Evolutionary conservation across 2,888 invertebrate genomes (phyloP), one percentile per base, ranked within the genome.

Genomic region (Galeruca laticollis): DNA sequence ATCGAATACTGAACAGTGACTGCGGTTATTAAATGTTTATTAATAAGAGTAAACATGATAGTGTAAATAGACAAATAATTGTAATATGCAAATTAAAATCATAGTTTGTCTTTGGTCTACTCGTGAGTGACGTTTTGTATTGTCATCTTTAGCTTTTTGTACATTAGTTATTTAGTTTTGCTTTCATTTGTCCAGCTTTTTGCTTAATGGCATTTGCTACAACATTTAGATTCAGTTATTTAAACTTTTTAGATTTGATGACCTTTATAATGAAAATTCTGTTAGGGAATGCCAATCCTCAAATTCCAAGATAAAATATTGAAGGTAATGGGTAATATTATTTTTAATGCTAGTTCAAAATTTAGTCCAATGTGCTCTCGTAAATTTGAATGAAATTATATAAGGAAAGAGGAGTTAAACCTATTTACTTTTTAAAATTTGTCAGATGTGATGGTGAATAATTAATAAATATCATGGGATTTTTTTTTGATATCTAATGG

Each of bases 201-300:
- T 40, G n/a, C n/a, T 40, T n/a, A 40, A n/a, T 13, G n/a, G n/a
- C n/a, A n/a, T n/a, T 40, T 40, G 2, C 6, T 40, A n/a, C n/a
- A 40, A n/a, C n/a, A 40, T 40, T 40, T 40, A 40, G 40, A n/a
- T 40, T 40, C n/a, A 40, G 40, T n/a, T 40, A 13, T 40, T 40
- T 40, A n/a, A 40, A 40, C n/a, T 40, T 40, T 40, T 40, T 40
- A 40, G 40, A 40, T 40, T 40, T 40, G 40, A 40, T 40, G 40
- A 13, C 6, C 40, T 40, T 40, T 40, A n/a, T 40, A 40, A 40
- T 40, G n/a, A 40, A 40, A 40, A 40, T 40, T 40, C 40, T 13
- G 40, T 40, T 40, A 40, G n/a, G 40, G n/a, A 40, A 40, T 40
- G 40, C 40, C 40, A 40, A n/a, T 40, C 40, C 40, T 40, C 40